A percentile compares a stretch with the other conserved stretches of the same genome.
Conservation (phyloP, 1,140 invertebrate species). For the Cheumatopsyche charites region DNA sequence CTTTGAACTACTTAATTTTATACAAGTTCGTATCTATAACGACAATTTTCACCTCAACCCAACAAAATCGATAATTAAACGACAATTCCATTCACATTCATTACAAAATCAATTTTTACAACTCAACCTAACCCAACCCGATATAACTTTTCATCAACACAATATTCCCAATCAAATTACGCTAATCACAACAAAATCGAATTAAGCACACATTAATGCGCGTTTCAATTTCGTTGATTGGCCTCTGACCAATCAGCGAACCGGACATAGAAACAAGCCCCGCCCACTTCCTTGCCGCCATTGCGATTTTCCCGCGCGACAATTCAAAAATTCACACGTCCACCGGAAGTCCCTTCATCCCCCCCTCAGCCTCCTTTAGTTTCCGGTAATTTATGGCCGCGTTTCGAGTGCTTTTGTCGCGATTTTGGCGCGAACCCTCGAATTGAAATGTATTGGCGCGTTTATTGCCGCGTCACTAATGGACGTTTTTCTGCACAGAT, state of each 20-base stretch:
- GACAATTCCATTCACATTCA: too few relatives aligned
- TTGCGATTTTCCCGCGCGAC: background rate
- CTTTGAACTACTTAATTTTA: too few relatives aligned
- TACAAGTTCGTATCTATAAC: too few relatives aligned
- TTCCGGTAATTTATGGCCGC: background rate
- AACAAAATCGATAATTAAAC: too few relatives aligned
- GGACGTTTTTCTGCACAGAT: background rate
- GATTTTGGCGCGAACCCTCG: constrained; percentile 19
- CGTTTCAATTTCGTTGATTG: background rate
- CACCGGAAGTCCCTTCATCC: background rate
- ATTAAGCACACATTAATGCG: too few relatives aligned
- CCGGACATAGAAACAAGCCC: background rate
- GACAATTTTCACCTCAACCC: too few relatives aligned
- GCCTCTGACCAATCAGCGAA: background rate
- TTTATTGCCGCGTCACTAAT: constrained; percentile 33
- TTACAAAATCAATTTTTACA: too few relatives aligned
- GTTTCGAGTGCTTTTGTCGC: constrained; percentile 40
- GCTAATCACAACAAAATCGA: too few relatives aligned
- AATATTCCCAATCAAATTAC: too few relatives aligned
- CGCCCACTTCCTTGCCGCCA: constrained; percentile 9
- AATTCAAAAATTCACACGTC: background rate
- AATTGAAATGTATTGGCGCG: constrained; percentile 41
- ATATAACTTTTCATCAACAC: too few relatives aligned
- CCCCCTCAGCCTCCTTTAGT: too few relatives aligned
- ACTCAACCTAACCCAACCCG: background rate